Conservation (phyloP, 2,797 vertebrate genomes). For the Enteromius radiatus region DNA sequence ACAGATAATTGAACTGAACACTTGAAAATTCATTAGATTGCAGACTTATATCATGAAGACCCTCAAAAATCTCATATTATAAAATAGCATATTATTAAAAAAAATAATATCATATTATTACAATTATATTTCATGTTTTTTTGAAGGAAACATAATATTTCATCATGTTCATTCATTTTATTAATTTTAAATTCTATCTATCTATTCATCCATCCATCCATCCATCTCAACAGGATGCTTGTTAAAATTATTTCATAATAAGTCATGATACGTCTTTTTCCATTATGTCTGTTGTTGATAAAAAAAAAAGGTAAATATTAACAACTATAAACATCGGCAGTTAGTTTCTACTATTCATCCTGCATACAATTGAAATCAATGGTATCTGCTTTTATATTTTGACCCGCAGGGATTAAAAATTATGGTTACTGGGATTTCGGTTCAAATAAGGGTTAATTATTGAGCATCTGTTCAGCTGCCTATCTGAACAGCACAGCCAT, state of each 20-base stretch:
- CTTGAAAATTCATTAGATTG: not conserved
- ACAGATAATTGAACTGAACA: constrained; percentile 11
- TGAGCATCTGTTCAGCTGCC: constrained; percentile 6
- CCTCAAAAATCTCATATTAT: not conserved
- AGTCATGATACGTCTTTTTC: not conserved
- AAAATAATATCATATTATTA: too few species aligned
- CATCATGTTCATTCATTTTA: too few species aligned
- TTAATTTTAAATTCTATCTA: too few species aligned
- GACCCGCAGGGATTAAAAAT: not conserved
- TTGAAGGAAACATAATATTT: too few species aligned
- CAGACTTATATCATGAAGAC: not conserved
- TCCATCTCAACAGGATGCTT: not conserved
- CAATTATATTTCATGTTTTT: too few species aligned
- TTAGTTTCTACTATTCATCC: not conserved
- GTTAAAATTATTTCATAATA: not conserved
- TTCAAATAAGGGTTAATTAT: constrained; percentile 20
- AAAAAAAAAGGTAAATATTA: not conserved
- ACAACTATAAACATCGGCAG: not conserved
- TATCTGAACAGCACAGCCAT: not conserved
- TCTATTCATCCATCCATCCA: not conserved
- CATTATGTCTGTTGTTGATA: not conserved
- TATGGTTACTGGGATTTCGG: constrained; percentile 10
- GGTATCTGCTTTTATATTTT: constrained; percentile 29
- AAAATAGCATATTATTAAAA: not conserved
- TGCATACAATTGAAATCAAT: not conserved